Evolutionary conservation across 2,888 invertebrate genomes (phyloP).

Genomic region (Drosophila melanocephala): DNA sequence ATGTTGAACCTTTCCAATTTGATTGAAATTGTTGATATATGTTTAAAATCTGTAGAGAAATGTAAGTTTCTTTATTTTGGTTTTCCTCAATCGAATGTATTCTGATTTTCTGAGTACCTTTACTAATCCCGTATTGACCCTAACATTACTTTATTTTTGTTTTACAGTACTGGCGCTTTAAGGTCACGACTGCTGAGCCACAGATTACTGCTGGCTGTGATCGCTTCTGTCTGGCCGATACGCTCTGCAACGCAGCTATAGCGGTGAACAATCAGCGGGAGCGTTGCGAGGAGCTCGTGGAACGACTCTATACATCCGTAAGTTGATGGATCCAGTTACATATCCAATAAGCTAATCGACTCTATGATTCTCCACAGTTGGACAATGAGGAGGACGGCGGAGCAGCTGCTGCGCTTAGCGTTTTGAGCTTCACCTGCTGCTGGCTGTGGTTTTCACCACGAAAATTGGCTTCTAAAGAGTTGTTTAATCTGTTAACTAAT

Average conservation of each 20-base stretch:
- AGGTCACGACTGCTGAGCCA: slow-evolving; percentile 77
- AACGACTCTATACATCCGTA: slow-evolving; percentile 66
- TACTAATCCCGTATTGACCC: not conserved
- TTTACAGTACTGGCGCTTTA: slow-evolving; percentile 71
- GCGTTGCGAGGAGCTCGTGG: slow-evolving; percentile 72
- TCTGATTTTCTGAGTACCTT: not conserved
- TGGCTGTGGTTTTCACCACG: slow-evolving; percentile 48
- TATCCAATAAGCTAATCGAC: not conserved
- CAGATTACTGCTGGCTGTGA: slow-evolving; percentile 73
- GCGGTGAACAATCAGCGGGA: slow-evolving; percentile 70
- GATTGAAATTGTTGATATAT: not conserved
- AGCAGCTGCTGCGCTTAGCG: slow-evolving; percentile 55
- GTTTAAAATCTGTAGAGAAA: not conserved
- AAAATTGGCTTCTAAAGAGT: slow-evolving; percentile 47
- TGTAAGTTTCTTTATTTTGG: not conserved
- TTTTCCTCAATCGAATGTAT: not conserved
- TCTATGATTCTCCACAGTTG: slow-evolving; percentile 44
- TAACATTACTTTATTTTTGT: not conserved
- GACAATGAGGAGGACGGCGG: slow-evolving; percentile 54
- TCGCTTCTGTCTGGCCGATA: slow-evolving; percentile 65
- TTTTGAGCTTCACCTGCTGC: slow-evolving; percentile 51
- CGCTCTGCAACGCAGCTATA: slow-evolving; percentile 75
- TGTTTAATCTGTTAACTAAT: slow-evolving; percentile 13
- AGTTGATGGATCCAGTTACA: slow-evolving; percentile 31
- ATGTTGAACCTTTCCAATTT: not conserved